Conservation (phyloP, 2,888 invertebrate genomes). For the Mythimna pallens region DNA sequence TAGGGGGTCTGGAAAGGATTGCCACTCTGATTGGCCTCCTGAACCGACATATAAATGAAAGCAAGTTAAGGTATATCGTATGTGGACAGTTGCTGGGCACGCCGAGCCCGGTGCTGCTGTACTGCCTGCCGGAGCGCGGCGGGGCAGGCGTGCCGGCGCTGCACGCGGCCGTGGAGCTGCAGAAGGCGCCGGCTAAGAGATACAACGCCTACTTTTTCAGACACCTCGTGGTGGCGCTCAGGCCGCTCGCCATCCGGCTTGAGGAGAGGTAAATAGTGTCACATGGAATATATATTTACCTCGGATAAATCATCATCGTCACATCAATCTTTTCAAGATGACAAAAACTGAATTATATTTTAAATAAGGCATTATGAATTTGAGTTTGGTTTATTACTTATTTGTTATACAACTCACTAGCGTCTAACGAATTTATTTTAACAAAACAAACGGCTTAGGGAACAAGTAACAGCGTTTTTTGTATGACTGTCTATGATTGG, state of each 20-base stretch:
- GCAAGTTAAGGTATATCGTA: background rate
- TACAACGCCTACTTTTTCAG: slow-evolving; percentile 97
- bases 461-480: too few relatives aligned
- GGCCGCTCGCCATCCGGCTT: slow-evolving; percentile 95
- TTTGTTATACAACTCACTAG: too few relatives aligned
- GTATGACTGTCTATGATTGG: too few relatives aligned
- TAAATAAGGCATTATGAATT: too few relatives aligned
- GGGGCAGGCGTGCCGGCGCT: slow-evolving; percentile 92
- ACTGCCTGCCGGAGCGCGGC: slow-evolving; percentile 91
- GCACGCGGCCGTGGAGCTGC: slow-evolving; percentile 94
- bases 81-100: slow-evolving; percentile 93
- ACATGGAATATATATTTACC: background rate
- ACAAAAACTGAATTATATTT: too few relatives aligned
- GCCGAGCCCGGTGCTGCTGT: slow-evolving; percentile 95
- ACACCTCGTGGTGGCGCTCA: slow-evolving; percentile 95
- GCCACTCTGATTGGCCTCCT: too few relatives aligned
- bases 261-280: slow-evolving; percentile 92
- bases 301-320: background rate
- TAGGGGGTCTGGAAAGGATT: too few relatives aligned
- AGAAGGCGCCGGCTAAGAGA: slow-evolving; percentile 92
- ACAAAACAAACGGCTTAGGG: too few relatives aligned
- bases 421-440: too few relatives aligned
- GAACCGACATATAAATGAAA: too few relatives aligned
- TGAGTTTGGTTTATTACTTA: too few relatives aligned
- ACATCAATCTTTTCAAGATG: too few relatives aligned